Conservation (phyloP, 2,888 invertebrate species). For the Aspidiotus destructor region DNA sequence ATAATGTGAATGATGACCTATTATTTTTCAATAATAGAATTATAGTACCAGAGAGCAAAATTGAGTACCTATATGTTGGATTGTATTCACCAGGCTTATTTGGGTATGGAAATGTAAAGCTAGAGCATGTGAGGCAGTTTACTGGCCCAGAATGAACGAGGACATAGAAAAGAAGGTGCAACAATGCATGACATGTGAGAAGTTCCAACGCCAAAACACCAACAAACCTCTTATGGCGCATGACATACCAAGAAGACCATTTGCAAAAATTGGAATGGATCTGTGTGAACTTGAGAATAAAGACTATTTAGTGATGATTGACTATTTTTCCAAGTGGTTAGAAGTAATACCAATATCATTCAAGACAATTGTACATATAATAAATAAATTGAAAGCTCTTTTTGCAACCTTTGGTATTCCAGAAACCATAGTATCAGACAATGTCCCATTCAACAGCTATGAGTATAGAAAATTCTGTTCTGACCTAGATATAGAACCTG, state of each 20-base stretch:
- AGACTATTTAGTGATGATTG: conserved; percentile 8
- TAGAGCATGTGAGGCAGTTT: conserved; percentile 6
- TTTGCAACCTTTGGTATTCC: conserved; percentile 9
- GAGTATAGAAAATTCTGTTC: conserved; percentile 3
- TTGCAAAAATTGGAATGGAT: conserved; percentile 8
- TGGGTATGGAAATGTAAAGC: conserved; percentile 7
- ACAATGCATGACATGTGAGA: conserved; percentile 9
- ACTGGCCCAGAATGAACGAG: conserved; percentile 9
- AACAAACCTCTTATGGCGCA: conserved; percentile 1
- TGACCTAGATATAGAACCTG: background rate
- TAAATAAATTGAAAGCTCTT: too few relatives aligned
- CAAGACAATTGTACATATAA: background rate
- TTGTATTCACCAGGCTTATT: conserved; percentile 1
- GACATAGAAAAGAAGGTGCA: conserved; percentile 4
- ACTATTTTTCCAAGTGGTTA: conserved; percentile 18
- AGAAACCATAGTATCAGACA: conserved; percentile 6
- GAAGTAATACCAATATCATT: background rate
- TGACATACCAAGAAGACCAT: background rate
- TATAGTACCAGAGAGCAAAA: background rate
- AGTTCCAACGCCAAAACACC: background rate
- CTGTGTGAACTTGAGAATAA: conserved; percentile 5
- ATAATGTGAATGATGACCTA: conserved; percentile 1
- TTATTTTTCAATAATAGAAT: conserved; percentile 4
- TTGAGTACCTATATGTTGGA: conserved; percentile 1
- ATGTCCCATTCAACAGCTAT: conserved; percentile 8